Percentiles rank a stretch among this genome's conserved stretches.
Evolutionary conservation across 2,797 vertebrate species (phyloP).

Genomic region (Nyctalus aviator): DNA sequence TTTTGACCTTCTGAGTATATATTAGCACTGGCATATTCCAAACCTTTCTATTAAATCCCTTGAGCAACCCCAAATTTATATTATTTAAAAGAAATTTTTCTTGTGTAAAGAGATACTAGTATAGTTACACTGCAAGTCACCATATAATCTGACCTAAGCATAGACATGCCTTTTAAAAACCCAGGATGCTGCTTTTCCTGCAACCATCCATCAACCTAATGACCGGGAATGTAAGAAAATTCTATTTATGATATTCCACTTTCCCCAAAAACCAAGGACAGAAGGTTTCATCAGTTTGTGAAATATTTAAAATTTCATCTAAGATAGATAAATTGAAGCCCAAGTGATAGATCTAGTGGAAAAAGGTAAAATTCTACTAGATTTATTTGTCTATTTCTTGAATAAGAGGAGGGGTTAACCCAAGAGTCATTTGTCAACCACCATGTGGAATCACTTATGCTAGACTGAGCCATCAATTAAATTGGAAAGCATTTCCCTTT

Average conservation of each 20-base stretch:
- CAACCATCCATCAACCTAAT: slow-evolving; percentile 79
- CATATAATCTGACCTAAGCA: slow-evolving; percentile 79
- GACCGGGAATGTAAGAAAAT: slow-evolving; percentile 63
- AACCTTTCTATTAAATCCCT: slow-evolving; percentile 58
- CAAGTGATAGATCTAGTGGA: slow-evolving; percentile 73
- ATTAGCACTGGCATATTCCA: slow-evolving; percentile 52
- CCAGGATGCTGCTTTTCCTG: slow-evolving; percentile 76
- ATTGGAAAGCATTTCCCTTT: slow-evolving; percentile 54
- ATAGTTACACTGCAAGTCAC: slow-evolving; percentile 77
- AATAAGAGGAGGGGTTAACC: slow-evolving; percentile 58
- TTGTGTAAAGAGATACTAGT: slow-evolving; percentile 73
- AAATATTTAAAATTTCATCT: slow-evolving; percentile 82
- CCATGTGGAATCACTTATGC: slow-evolving; percentile 85
- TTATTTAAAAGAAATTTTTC: slow-evolving; percentile 72
- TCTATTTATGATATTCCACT: slow-evolving; percentile 76
- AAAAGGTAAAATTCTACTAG: slow-evolving; percentile 71
- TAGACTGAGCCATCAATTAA: slow-evolving; percentile 72
- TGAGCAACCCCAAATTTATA: slow-evolving; percentile 70
- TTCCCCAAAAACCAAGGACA: slow-evolving; percentile 76
- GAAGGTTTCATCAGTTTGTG: slow-evolving; percentile 71
- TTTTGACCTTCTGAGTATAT: slow-evolving; percentile 67
- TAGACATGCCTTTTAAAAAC: slow-evolving; percentile 72
- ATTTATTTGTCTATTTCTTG: slow-evolving; percentile 77
- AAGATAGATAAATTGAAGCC: slow-evolving; percentile 77
- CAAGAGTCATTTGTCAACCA: slow-evolving; percentile 76